Conservation (phyloP, 2,797 vertebrate species). For the Phrynocephalus guinanensis region DNA sequence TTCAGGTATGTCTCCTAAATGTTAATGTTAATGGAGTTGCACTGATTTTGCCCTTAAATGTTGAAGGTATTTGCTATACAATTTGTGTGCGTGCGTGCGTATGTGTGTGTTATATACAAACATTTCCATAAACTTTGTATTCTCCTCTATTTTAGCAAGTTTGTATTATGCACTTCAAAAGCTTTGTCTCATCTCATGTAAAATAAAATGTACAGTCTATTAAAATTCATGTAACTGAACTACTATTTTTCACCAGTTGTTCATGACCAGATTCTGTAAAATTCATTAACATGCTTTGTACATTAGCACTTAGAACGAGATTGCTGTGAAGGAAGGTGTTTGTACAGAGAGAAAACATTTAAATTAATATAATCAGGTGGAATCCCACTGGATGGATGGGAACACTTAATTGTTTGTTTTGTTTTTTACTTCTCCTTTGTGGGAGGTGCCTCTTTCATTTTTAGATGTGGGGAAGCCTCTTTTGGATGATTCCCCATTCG, state of each 20-base stretch:
- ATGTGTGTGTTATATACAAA: slow-evolving; percentile 72
- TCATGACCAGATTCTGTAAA: background rate
- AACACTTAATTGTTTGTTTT: too few species aligned
- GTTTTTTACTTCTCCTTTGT: too few species aligned
- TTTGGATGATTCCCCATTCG: too few species aligned
- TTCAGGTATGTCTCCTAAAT: slow-evolving; percentile 57
- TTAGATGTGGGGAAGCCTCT: too few species aligned
- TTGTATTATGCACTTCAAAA: slow-evolving; percentile 72
- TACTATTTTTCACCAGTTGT: slow-evolving; percentile 51
- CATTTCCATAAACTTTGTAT: slow-evolving; percentile 76
- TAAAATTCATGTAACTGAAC: slow-evolving; percentile 52
- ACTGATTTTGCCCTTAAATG: slow-evolving; percentile 70
- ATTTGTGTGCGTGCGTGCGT: slow-evolving; percentile 46
- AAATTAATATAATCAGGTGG: background rate
- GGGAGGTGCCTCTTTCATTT: too few species aligned
- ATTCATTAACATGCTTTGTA: too few species aligned
- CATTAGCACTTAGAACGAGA: background rate
- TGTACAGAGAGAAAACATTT: background rate
- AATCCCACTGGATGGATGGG: too few species aligned
- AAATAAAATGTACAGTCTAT: slow-evolving; percentile 78
- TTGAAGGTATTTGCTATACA: slow-evolving; percentile 73
- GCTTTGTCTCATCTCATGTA: slow-evolving; percentile 74
- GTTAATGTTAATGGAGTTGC: slow-evolving; percentile 47
- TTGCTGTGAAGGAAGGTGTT: background rate
- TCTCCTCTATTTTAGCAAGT: slow-evolving; percentile 67